Base-by-base conservation (phyloP, 2,888 invertebrate genomes). In the Lingula anatina region DNA sequence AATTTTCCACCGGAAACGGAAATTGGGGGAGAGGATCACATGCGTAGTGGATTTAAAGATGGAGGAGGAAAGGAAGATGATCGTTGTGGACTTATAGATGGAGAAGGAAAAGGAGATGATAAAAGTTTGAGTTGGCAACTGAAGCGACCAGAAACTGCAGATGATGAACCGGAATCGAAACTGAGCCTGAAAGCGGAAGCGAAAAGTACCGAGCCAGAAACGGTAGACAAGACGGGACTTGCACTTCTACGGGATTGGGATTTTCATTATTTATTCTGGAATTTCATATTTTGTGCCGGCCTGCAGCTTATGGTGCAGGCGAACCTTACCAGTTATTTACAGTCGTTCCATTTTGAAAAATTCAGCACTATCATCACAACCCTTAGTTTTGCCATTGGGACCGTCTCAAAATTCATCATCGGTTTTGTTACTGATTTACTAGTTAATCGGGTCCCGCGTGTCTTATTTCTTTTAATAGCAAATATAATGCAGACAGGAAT, bases 221-320 rank as follows among this genome's bases (percentile, higher is more conserved):
- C 43, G 21, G 37, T 46, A 45, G 58, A 64, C 42, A 43, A 64
- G 2, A 64, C 64, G 2, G 64, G 65, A 3, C 28, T 59, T 5
- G 49, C 50, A 42, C 51, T 67, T 20, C 25, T 66, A 1, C 56
- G 53, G 40, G 25, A 51, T 12, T 59, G 59, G 27, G 63, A 67
- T 41, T 67, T 64, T 42, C 65, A 66, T 35, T 65, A 61, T 44
- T 53, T 67, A 2, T 51, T 60, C n/a, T 65, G 65, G 65, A 47
- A 60, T 2, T 65, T 57, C 46, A 57, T 65, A 42, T 59, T 64
- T 36, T 65, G 65, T 44, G 62, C 65, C 2, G 60, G 64, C 5
- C 41, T 67, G 2, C 65, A 67, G 51, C 54, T 65, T 4, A 64
- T 62, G 47, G 65, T 61, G 48, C 64, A 63, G 38, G 61, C 56